phyloP scores from a whole-genome alignment of 2,797 vertebrate genomes.

The Clarias pachynema region DNA sequence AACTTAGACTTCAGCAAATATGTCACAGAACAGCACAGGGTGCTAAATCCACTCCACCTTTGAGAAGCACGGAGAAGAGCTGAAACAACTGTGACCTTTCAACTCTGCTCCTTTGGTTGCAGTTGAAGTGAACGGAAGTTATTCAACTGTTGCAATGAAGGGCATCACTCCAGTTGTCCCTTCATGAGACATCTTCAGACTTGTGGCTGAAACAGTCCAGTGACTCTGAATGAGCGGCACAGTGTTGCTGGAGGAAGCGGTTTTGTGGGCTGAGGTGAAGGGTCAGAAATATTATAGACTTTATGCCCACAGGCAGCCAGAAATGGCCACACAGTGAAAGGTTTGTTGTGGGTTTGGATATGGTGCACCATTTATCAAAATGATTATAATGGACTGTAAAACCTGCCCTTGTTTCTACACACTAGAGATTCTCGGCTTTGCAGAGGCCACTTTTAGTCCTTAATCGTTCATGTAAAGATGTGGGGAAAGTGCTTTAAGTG shows the following conservation, averaged over 20 bases:
- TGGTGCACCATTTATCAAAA: slow-evolving; percentile 29
- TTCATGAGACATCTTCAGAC: background rate
- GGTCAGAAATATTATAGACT: slow-evolving; percentile 26
- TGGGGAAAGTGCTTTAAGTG: background rate
- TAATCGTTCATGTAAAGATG: background rate
- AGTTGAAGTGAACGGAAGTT: slow-evolving; percentile 35
- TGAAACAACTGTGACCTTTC: slow-evolving; percentile 31
- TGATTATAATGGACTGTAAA: slow-evolving; percentile 9
- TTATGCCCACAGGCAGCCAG: slow-evolving; percentile 19
- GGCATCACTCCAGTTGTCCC: background rate
- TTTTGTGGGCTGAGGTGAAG: slow-evolving; percentile 22
- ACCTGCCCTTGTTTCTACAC: background rate
- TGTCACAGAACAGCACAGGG: slow-evolving; percentile 13
- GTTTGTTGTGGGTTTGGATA: background rate
- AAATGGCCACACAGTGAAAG: slow-evolving; percentile 14
- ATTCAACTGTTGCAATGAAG: slow-evolving; percentile 34
- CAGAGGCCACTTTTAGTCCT: background rate
- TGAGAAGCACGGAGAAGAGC: background rate
- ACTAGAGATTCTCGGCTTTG: background rate
- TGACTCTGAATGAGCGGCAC: slow-evolving; percentile 35
- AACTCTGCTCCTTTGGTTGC: slow-evolving; percentile 36
- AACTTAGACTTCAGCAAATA: background rate
- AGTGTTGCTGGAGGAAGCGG: slow-evolving; percentile 15
- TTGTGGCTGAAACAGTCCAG: slow-evolving; percentile 37
- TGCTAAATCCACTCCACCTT: background rate